Conservation (phyloP, 1,140 invertebrate genomes). For the Radopholus similis region DNA sequence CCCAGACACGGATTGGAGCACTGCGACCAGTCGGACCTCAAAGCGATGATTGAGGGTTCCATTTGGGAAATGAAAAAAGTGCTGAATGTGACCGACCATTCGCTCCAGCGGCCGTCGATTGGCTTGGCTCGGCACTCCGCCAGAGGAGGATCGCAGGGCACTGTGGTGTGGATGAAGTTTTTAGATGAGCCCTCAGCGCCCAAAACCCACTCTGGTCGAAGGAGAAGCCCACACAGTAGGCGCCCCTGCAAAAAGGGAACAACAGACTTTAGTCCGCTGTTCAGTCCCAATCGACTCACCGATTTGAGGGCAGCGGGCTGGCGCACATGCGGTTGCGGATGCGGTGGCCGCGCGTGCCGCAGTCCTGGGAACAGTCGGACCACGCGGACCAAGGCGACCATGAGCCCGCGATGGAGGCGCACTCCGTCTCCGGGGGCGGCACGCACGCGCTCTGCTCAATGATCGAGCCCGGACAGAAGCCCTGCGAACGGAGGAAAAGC, state of each 20-base stretch:
- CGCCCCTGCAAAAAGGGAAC: constrained; percentile 43
- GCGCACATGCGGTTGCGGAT: constrained; percentile 67
- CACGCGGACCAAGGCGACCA: constrained; percentile 69
- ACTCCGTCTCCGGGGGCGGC: constrained; percentile 25
- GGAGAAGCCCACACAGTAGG: constrained; percentile 67
- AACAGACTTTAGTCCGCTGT: background rate
- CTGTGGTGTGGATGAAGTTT: no score
- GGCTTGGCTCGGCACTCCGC: constrained; percentile 61
- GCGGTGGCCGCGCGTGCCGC: constrained; percentile 73
- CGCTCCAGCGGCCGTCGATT: constrained; percentile 61
- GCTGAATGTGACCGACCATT: no score
- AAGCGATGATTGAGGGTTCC: no score
- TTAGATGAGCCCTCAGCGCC: no score
- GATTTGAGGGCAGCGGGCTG: constrained; percentile 58
- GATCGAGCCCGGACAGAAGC: constrained; percentile 52
- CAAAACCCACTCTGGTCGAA: no score
- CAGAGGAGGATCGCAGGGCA: constrained; percentile 70
- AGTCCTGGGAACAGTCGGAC: constrained; percentile 71
- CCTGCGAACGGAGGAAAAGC: constrained; percentile 29
- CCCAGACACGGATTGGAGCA: constrained; percentile 61
- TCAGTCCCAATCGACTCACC: constrained; percentile 10
- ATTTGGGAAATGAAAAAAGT: no score
- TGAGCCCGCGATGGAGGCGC: constrained; percentile 3
- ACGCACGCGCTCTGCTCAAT: constrained; percentile 51
- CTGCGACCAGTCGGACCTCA: constrained; percentile 64